These are phyloP conservation scores for Antechinus stuartii DNA, from an alignment of 2,113 vertebrate species.

Conservation along the genomic window DNA sequence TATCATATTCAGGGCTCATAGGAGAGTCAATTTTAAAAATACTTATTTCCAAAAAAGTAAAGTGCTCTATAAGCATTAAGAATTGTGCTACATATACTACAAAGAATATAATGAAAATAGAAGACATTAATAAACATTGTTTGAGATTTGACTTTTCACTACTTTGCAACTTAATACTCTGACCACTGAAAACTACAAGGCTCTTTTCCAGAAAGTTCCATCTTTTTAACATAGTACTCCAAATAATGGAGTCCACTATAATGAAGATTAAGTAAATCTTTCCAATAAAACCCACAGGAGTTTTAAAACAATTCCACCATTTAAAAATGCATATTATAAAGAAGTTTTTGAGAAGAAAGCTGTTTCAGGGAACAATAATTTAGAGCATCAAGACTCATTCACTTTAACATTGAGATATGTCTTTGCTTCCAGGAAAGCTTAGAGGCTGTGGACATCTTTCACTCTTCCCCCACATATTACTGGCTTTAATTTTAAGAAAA, in stretches of 20 bases:
- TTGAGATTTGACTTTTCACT: conserved; percentile 18
- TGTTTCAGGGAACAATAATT: conserved; percentile 68
- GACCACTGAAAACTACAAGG: conserved; percentile 47
- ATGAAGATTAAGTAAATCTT: conserved; percentile 55
- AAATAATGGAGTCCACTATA: conserved; percentile 66
- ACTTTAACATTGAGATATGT: conserved; percentile 71
- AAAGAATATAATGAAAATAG: background rate
- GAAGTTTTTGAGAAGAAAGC: conserved; percentile 49
- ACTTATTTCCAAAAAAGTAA: background rate
- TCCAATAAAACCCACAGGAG: conserved; percentile 49
- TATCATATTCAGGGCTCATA: background rate
- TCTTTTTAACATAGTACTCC: conserved; percentile 56
- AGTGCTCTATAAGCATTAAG: background rate
- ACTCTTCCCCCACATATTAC: conserved; percentile 64
- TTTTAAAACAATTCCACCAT: conserved; percentile 55
- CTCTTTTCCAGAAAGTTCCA: conserved; percentile 64
- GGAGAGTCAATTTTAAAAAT: background rate
- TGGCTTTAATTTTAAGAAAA: conserved; percentile 77
- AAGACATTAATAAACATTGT: conserved; percentile 4
- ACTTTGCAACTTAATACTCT: background rate
- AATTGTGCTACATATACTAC: background rate
- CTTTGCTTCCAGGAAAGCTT: conserved; percentile 75
- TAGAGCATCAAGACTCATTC: conserved; percentile 57
- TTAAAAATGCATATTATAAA: conserved; percentile 73
- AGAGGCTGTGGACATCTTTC: conserved; percentile 53